phyloP scores from a whole-genome alignment of 2,797 vertebrate species.

The Dermochelys coriacea region DNA sequence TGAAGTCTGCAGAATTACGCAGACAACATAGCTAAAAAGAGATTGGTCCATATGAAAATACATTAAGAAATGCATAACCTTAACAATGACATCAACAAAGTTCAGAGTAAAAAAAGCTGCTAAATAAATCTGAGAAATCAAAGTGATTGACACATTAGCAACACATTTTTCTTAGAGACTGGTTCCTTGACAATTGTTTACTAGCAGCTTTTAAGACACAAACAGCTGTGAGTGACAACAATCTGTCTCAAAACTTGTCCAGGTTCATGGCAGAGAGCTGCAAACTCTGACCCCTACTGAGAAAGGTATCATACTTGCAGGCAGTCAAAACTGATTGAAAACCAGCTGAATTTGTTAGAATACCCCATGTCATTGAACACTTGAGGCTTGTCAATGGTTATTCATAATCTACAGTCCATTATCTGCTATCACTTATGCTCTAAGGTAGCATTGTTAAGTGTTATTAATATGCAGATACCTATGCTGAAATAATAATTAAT shows the following conservation, averaged over 20 bases:
- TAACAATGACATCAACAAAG: slow-evolving; percentile 67
- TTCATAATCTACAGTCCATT: slow-evolving; percentile 74
- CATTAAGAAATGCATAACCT: slow-evolving; percentile 34
- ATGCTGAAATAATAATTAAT: background rate
- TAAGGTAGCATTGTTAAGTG: slow-evolving; percentile 49
- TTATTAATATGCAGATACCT: slow-evolving; percentile 52
- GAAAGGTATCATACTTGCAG: slow-evolving; percentile 72
- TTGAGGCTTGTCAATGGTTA: slow-evolving; percentile 68
- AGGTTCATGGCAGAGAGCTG: slow-evolving; percentile 75
- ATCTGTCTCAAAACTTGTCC: slow-evolving; percentile 74
- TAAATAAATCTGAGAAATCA: slow-evolving; percentile 73
- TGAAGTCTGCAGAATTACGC: background rate
- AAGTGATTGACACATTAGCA: slow-evolving; percentile 65
- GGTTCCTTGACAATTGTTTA: slow-evolving; percentile 74
- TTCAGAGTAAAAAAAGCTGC: slow-evolving; percentile 65
- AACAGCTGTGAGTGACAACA: slow-evolving; percentile 77
- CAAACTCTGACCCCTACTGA: slow-evolving; percentile 74
- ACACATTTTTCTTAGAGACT: slow-evolving; percentile 63
- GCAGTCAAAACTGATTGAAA: slow-evolving; percentile 69
- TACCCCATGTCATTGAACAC: slow-evolving; percentile 72
- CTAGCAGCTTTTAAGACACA: slow-evolving; percentile 74
- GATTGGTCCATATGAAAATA: slow-evolving; percentile 1
- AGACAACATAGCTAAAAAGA: background rate
- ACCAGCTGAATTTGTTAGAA: slow-evolving; percentile 66
- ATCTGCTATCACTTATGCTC: slow-evolving; percentile 57